Base-by-base conservation (phyloP, 2,113 vertebrate genomes). In the Hippoglossus stenolepis region DNA sequence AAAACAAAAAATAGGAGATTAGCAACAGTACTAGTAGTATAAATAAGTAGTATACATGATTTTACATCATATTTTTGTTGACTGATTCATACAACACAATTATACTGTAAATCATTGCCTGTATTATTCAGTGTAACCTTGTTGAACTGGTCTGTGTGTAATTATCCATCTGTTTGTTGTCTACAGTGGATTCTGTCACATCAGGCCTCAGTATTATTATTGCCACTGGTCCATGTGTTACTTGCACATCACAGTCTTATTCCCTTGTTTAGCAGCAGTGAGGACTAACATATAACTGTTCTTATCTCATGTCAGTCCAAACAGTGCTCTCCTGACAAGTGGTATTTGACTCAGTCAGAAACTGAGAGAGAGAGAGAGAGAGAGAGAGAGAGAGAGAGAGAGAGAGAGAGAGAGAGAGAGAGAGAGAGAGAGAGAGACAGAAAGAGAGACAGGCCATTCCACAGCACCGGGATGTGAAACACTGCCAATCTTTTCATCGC, bases 261-360 rank as follows among this genome's bases (percentile, higher is more conserved):
- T 82, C 73, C 70, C 31, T 45, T 65, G 70, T 79, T 65, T 79
- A 75, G 73, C 75, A 70, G 76, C 67, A 57, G 63, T 64, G 74
- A 82, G 70, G 72, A 84, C 68, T 78, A 85, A 79, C 85, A 83
- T 83, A 66, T 78, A 88, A 85, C 83, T 82, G 83, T 90, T 92
- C 91, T 93, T 92, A 93, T 93, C 91, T 93, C 87, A 86, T 87
- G 86, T 90, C 90, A 84, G 87, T 89, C 91, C 92, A 88, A 91
- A 88, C 89, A 86, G 85, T 35, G 64, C 87, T 91, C 86, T 91
- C 77, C 91, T 93, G 93, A 93, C 80, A 88, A 89, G 88, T 85
- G 87, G 84, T 88, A 84, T 92, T 93, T 92, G 89, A 89, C 89
- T 93, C 85, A 79, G 86, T 90, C 89, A 82, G 77, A 83, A 73